Conservation (phyloP, 2,113 vertebrate genomes). For the Corydoras sp. region DNA sequence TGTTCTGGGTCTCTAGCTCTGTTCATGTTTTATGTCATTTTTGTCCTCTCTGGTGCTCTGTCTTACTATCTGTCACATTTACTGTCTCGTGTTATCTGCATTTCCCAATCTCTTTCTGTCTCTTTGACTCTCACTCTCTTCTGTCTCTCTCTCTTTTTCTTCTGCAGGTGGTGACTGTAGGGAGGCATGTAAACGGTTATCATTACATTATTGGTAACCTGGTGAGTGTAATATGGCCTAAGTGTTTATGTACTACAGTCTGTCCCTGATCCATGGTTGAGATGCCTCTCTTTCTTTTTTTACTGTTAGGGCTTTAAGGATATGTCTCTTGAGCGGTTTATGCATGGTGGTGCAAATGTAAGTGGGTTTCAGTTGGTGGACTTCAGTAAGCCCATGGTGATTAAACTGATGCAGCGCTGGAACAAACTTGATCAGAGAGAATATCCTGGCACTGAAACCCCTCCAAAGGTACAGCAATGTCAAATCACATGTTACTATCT, state of each 20-base stretch:
- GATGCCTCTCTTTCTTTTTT: constrained; percentile 7
- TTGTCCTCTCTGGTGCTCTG: too few relatives aligned
- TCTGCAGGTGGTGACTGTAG: constrained; percentile 86
- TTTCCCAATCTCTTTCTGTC: neutral
- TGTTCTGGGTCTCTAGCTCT: too few relatives aligned
- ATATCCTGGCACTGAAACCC: constrained; percentile 92
- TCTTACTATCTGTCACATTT: neutral
- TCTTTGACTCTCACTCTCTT: neutral
- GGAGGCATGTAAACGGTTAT: constrained; percentile 93
- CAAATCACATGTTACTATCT: too few relatives aligned
- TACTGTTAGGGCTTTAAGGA: constrained; percentile 88
- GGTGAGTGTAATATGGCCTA: constrained; percentile 67
- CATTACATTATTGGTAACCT: constrained; percentile 95
- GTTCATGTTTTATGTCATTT: neutral
- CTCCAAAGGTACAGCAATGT: constrained; percentile 79
- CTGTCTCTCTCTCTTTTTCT: constrained; percentile 31
- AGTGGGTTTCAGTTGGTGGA: constrained; percentile 97
- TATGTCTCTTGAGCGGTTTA: constrained; percentile 94
- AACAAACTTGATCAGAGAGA: constrained; percentile 98
- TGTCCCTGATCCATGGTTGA: too few relatives aligned
- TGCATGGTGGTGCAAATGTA: constrained; percentile 96
- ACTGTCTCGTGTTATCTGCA: too few relatives aligned
- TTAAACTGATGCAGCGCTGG: constrained; percentile 97
- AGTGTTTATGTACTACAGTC: neutral
- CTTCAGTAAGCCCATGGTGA: constrained; percentile 90